A percentile compares a stretch with the other conserved stretches of the same genome.
Evolutionary conservation across 2,888 invertebrate genomes (phyloP).

Genomic region (Dasypolia templi): DNA sequence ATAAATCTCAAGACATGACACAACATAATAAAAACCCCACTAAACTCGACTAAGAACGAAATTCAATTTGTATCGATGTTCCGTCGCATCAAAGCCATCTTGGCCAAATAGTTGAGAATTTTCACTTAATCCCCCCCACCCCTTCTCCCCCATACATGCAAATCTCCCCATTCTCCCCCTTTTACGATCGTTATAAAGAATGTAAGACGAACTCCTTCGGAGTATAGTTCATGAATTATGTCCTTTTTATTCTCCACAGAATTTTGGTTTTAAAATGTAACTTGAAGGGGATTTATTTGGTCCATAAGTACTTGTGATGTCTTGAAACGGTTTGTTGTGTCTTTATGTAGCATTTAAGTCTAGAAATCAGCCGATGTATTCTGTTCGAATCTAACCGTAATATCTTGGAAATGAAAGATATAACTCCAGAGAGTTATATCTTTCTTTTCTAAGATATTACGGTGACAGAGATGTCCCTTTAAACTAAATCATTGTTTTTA

Average conservation of each 20-base stretch:
- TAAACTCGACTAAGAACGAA: conserved; percentile 35
- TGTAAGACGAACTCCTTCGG: conserved; percentile 75
- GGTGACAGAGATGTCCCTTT: too few species aligned
- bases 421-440: too few species aligned
- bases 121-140: conserved; percentile 72
- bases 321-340: neutral
- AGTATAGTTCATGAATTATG: conserved; percentile 68
- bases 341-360: neutral
- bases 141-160: conserved; percentile 74
- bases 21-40: conserved; percentile 24
- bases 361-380: too few species aligned
- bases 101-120: conserved; percentile 68
- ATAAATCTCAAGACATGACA: conserved; percentile 16
- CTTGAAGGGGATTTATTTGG: conserved; percentile 4
- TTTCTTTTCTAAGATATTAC: too few species aligned
- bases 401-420: too few species aligned
- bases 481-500: too few species aligned
- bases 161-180: conserved; percentile 72
- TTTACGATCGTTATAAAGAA: conserved; percentile 80
- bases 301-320: neutral
- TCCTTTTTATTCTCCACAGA: conserved; percentile 48
- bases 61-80: conserved; percentile 66
- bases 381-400: too few species aligned
- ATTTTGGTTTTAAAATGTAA: conserved; percentile 59
- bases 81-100: conserved; percentile 51